These are phyloP conservation scores for Halichondria panicea DNA, from an alignment of 37 sponge, comb jelly and placozoan species.

Conservation along the genomic window DNA sequence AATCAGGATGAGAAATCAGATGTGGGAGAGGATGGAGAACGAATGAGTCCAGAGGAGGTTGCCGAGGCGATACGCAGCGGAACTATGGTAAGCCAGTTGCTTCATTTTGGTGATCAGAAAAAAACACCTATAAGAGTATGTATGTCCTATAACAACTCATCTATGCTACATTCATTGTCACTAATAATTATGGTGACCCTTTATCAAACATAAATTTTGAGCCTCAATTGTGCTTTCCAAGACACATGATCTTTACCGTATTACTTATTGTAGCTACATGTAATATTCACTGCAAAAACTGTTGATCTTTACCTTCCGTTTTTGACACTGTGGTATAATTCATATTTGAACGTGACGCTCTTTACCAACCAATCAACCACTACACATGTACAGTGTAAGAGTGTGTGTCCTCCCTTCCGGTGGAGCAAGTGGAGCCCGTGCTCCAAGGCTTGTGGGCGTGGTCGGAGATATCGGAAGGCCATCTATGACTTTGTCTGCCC, in stretches of 20 bases:
- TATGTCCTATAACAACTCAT: too few relatives aligned
- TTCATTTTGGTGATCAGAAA: too few relatives aligned
- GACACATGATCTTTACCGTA: too few relatives aligned
- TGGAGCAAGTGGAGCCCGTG: constrained; percentile 49
- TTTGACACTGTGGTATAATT: constrained; percentile 7
- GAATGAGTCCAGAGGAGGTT: constrained; percentile 24
- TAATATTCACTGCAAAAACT: not conserved
- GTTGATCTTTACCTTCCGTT: constrained; percentile 1
- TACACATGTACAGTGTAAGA: constrained; percentile 30
- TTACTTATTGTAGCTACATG: not conserved
- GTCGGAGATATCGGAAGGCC: constrained; percentile 37
- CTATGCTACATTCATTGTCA: too few relatives aligned
- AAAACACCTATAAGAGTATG: too few relatives aligned
- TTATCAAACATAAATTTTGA: not conserved
- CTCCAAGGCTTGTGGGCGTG: constrained; percentile 38
- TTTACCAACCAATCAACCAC: too few relatives aligned
- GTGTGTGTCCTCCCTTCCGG: constrained; percentile 41
- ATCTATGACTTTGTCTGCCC: constrained; percentile 39
- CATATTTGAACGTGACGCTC: not conserved
- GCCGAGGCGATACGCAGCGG: constrained; percentile 19
- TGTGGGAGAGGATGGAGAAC: too few relatives aligned
- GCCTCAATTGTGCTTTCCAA: too few relatives aligned
- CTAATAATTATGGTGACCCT: not conserved
- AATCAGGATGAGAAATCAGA: too few relatives aligned
- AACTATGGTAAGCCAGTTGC: constrained; percentile 39